phyloP scores from a whole-genome alignment of 2,797 vertebrate genomes.

The Falco berigora region DNA sequence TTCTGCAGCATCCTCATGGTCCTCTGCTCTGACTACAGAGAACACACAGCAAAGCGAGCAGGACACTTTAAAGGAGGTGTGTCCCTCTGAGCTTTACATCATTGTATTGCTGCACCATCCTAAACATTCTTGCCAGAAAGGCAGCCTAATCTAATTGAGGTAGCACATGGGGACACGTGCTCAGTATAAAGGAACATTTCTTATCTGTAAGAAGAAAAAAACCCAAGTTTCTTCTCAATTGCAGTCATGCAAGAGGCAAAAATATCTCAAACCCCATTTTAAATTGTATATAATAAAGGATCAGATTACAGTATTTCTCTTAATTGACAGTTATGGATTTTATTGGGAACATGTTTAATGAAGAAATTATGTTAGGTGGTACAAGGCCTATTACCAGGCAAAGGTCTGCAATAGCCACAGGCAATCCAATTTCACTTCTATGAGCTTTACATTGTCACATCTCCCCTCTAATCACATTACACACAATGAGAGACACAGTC shows the following conservation, averaged over 20 bases:
- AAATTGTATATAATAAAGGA: neutral
- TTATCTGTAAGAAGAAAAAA: neutral
- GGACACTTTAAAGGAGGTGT: neutral
- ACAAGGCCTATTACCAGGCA: conserved; percentile 5
- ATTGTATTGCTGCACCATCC: neutral
- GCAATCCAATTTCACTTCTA: conserved; percentile 23
- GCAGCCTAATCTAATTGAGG: neutral
- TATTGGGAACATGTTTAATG: conserved; percentile 29
- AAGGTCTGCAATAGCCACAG: conserved; percentile 63
- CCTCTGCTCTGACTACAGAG: neutral
- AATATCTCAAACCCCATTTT: neutral
- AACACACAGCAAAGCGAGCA: neutral
- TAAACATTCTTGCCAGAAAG: neutral
- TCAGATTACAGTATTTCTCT: neutral
- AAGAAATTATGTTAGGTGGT: conserved; percentile 40
- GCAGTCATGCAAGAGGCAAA: neutral
- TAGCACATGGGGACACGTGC: neutral
- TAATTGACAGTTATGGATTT: conserved; percentile 59
- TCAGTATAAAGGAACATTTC: neutral
- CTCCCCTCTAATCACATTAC: conserved; percentile 20
- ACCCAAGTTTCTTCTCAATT: neutral
- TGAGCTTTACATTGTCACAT: neutral
- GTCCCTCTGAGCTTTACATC: neutral
- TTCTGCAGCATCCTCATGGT: neutral
- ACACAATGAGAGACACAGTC: neutral